phyloP scores from a whole-genome alignment of 53 echinoderm and acorn worm species.

The Paelopatides confundens region DNA sequence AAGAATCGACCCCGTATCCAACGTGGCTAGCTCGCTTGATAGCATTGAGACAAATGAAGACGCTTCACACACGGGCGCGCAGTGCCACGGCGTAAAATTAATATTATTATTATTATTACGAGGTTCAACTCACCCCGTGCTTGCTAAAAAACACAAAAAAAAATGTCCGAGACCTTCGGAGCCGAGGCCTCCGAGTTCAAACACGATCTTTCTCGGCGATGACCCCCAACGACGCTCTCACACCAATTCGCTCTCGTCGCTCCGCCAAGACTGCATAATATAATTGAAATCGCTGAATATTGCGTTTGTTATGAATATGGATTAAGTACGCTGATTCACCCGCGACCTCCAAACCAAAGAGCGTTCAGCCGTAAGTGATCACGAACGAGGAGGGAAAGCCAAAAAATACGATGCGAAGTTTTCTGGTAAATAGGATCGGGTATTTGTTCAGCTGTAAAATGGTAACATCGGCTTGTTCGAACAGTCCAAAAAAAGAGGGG shows the following conservation, averaged over 20 bases:
- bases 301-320: conserved; percentile 54
- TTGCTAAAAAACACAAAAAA: conserved; percentile 7
- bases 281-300: conserved; percentile 54
- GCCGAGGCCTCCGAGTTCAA: conserved; percentile 27
- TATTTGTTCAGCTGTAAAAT: conserved; percentile 40
- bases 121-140: conserved; percentile 51
- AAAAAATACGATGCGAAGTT: conserved; percentile 35
- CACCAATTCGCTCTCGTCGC: conserved; percentile 31
- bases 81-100: conserved; percentile 45
- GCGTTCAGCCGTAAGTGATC: conserved; percentile 47
- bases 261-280: conserved; percentile 52
- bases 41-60: conserved; percentile 62
- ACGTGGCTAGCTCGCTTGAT: conserved; percentile 68
- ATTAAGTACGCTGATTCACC: conserved; percentile 43
- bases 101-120: conserved; percentile 36
- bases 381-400: background rate
- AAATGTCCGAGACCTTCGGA: conserved; percentile 22
- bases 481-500: background rate
- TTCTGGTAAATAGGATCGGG: conserved; percentile 26
- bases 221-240: conserved; percentile 48
- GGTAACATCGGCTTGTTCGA: conserved; percentile 22
- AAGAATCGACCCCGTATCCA: conserved; percentile 67
- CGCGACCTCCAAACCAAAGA: conserved; percentile 43
- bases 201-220: conserved; percentile 18
- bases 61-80: conserved; percentile 41